These are phyloP conservation scores for Brotogeris chrysoptera DNA, from an alignment of 2,797 vertebrate genomes.

Conservation along the genomic window DNA sequence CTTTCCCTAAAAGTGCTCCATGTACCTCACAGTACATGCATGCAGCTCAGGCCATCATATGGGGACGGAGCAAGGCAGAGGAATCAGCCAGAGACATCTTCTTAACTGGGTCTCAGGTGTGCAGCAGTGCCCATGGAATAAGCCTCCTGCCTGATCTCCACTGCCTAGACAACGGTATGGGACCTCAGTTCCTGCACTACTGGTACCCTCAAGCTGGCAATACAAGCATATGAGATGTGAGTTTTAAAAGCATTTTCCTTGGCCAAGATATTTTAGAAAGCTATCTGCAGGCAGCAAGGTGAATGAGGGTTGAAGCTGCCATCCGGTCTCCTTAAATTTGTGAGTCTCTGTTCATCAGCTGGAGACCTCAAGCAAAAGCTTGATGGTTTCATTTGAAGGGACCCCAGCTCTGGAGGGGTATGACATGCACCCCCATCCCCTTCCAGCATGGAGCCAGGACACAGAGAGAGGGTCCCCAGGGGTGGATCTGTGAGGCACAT, in stretches of 20 bases:
- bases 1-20: background rate
- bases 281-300: background rate
- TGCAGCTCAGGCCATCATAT: background rate
- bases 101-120: background rate
- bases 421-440: background rate
- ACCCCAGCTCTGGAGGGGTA: background rate
- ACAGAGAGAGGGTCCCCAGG: background rate
- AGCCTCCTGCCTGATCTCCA: background rate
- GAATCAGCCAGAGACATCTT: background rate
- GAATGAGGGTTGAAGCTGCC: background rate
- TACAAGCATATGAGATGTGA: fast-evolving
- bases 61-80: background rate
- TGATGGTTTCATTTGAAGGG: background rate
- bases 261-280: background rate
- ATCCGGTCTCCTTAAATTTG: background rate
- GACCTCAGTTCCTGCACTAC: fast-evolving
- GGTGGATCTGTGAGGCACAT: fast-evolving
- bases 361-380: background rate
- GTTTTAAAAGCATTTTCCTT: background rate
- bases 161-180: fast-evolving
- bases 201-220: background rate
- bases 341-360: background rate
- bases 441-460: background rate
- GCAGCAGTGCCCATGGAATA: background rate
- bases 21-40: background rate